Evolutionary conservation across 2,113 vertebrate species (phyloP).

Genomic region (Suricata suricatta): DNA sequence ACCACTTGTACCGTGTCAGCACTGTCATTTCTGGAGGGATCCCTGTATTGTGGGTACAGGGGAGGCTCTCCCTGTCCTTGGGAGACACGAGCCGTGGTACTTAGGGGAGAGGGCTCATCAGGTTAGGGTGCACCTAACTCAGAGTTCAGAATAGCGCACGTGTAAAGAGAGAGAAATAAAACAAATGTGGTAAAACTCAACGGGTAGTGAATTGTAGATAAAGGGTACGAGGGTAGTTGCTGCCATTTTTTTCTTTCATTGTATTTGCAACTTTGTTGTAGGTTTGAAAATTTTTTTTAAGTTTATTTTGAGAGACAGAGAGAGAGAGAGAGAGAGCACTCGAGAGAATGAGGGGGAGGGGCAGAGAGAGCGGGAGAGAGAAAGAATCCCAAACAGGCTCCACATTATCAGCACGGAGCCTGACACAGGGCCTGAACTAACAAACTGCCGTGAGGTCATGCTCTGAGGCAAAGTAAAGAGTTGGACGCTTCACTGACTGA

Average conservation of each 20-base stretch:
- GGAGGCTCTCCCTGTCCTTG: background rate
- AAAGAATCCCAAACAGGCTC: too few relatives aligned
- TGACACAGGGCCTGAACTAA: too few relatives aligned
- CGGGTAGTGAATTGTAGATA: background rate
- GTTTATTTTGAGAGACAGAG: too few relatives aligned
- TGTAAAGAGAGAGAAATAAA: background rate
- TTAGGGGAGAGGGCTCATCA: background rate
- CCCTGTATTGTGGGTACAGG: background rate
- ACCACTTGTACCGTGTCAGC: too few relatives aligned
- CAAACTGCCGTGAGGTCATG: too few relatives aligned
- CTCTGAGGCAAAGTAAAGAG: too few relatives aligned
- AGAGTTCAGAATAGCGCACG: background rate
- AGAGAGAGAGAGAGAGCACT: too few relatives aligned
- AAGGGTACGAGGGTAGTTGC: background rate
- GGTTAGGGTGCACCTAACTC: background rate
- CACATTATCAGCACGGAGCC: too few relatives aligned
- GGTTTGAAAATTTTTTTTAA: background rate
- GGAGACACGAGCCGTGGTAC: rapidly evolving
- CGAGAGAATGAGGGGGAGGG: too few relatives aligned
- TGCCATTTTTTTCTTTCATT: background rate
- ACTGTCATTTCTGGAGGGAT: background rate
- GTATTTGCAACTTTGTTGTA: background rate
- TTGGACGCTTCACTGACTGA: too few relatives aligned
- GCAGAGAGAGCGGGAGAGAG: too few relatives aligned
- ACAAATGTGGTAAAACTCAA: background rate